Percentiles rank a stretch among this genome's conserved stretches.
Evolutionary conservation across 2,113 vertebrate genomes (phyloP).

Genomic region (Catharus minimus): DNA sequence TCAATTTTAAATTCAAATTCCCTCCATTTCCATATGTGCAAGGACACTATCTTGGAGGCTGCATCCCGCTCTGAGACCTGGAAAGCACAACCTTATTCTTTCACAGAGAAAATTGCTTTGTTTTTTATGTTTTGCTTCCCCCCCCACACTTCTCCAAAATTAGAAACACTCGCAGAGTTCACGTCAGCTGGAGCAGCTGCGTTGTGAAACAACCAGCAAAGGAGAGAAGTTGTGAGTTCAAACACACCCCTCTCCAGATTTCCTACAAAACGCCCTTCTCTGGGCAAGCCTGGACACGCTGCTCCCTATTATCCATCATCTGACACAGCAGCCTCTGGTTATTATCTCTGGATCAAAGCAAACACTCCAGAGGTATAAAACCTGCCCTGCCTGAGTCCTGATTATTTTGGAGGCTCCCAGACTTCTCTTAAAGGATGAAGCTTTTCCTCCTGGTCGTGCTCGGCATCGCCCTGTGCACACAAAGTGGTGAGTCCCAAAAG

Average conservation of each 20-base stretch:
- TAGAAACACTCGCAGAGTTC: not conserved
- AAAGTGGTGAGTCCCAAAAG: not conserved
- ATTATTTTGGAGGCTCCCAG: not conserved
- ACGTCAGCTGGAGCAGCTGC: not conserved
- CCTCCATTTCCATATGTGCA: not conserved
- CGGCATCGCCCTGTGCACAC: not conserved
- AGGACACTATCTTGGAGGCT: not conserved
- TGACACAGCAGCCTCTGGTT: not conserved
- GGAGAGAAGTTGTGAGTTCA: not conserved
- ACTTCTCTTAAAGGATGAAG: constrained; percentile 40
- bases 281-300: not conserved
- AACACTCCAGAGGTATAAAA: constrained; percentile 47
- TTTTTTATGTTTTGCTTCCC: not conserved
- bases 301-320: not conserved
- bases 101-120: not conserved
- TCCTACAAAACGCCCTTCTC: not conserved
- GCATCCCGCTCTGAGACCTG: not conserved
- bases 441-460: constrained; percentile 8
- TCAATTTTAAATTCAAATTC: constrained; percentile 28
- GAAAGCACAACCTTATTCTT: not conserved
- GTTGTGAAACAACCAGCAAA: not conserved
- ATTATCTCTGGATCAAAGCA: not conserved
- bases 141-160: not conserved
- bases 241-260: not conserved
- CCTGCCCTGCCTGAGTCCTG: not conserved